Conservation (phyloP, 2,113 vertebrate species). For the Ciconia stormi region DNA sequence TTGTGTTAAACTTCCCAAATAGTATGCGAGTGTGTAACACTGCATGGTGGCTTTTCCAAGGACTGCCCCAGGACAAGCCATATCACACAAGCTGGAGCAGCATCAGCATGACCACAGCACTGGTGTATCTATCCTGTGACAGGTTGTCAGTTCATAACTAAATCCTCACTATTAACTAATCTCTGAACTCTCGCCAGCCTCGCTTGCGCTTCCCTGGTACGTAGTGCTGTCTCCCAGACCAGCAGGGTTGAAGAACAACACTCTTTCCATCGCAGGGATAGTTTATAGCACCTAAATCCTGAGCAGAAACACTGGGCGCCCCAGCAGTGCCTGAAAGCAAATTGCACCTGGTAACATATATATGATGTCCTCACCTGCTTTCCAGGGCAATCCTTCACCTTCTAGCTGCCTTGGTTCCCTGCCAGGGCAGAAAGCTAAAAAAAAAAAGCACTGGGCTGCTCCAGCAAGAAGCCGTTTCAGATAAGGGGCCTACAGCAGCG, state of each 20-base stretch:
- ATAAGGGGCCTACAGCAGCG: rapidly evolving
- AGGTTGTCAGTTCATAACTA: neutral
- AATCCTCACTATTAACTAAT: neutral
- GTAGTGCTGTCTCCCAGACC: neutral
- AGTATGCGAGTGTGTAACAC: neutral
- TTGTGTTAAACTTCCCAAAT: neutral
- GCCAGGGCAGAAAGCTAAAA: neutral
- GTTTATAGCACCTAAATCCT: neutral
- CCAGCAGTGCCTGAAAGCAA: neutral
- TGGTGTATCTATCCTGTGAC: neutral
- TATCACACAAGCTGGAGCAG: neutral
- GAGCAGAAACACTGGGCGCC: neutral
- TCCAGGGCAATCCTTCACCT: neutral
- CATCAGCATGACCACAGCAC: neutral
- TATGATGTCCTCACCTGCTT: neutral
- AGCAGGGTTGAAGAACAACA: neutral
- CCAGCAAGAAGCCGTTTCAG: neutral
- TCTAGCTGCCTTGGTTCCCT: neutral
- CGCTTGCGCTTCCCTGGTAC: neutral
- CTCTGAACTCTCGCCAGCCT: neutral
- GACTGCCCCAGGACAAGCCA: neutral
- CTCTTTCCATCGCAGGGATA: neutral
- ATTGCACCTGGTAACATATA: neutral
- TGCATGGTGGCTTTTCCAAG: neutral
- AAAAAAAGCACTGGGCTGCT: neutral